Evolutionary conservation across 2,888 invertebrate genomes (phyloP), one percentile per base, ranked within the genome.

Genomic region (Orthonychiurus folsomi): DNA sequence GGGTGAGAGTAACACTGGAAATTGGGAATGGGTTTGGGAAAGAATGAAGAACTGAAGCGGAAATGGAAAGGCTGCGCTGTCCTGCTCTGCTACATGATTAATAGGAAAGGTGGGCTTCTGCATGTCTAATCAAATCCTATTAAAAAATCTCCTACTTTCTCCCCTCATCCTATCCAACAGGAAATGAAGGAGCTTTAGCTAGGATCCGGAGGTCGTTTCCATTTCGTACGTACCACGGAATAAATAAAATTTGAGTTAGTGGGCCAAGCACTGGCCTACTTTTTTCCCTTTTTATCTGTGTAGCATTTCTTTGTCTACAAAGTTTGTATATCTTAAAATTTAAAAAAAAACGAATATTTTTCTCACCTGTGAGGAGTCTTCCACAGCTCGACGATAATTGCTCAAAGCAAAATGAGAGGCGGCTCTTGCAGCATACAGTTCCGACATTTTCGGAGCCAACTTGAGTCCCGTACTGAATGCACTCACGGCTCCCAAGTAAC

Each of bases 391-490:
- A 73, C 85, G 82, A 73, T 85, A 86, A 78, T 91, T 91, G 54
- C 84, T 85, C 66, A 86, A 74, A 21, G 84, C 84, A 63, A 89
- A 83, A 75, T 92, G 90, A n/a, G 88, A 87, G 37, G 86, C 86
- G 0, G 89, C 86, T 75, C 92, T 80, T 70, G 86, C 88, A 0
- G 87, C 82, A 75, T 84, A 90, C 56, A 91, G 80, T 74, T 85
- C 84, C 0, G 86, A 83, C 76, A 87, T 80, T 73, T 86, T 85
- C 59, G 85, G 83, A 48, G 86, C 85, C 23, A 90, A 76, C 68
- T 85, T 82, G 62, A 91, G 85, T 1, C 88, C 91, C 75, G 88
- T 87, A 28, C 84, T 82, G 74, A 88, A 91, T 9, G 89, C 91
- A 74, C 88, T 90, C 58, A 91, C 80, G 0, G 91, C 91, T 1